Evolutionary conservation across 2,113 vertebrate species (phyloP).

Genomic region (Cheilinus undulatus): DNA sequence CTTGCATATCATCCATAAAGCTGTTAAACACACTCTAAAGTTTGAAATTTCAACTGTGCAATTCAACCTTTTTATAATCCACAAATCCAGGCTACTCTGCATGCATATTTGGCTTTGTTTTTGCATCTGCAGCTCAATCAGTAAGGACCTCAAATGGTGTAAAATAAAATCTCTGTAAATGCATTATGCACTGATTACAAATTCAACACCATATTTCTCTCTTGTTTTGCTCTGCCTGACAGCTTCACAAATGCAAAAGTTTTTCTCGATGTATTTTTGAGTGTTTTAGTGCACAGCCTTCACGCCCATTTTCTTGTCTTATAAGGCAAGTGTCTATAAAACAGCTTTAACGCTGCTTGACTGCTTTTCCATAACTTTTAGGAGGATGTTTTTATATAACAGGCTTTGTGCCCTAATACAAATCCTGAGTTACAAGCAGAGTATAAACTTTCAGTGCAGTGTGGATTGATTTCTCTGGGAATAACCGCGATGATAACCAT

Average conservation of each 20-base stretch:
- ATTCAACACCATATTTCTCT: slow-evolving; percentile 9
- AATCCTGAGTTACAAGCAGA: slow-evolving; percentile 15
- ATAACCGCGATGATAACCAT: neutral
- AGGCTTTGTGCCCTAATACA: slow-evolving; percentile 12
- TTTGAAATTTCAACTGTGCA: slow-evolving; percentile 18
- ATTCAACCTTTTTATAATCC: slow-evolving; percentile 33
- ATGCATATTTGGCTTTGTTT: slow-evolving; percentile 20
- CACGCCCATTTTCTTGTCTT: slow-evolving; percentile 12
- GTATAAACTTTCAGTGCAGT: slow-evolving; percentile 27
- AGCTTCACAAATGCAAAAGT: slow-evolving; percentile 8
- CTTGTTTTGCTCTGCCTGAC: slow-evolving; percentile 3
- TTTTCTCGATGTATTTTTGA: slow-evolving; percentile 15
- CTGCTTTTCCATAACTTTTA: slow-evolving; percentile 36
- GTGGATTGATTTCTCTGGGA: slow-evolving; percentile 19
- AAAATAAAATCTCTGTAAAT: slow-evolving; percentile 14
- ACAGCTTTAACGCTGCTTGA: slow-evolving; percentile 9
- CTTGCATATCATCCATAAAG: slow-evolving; percentile 38
- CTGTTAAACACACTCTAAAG: slow-evolving; percentile 14
- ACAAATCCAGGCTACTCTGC: slow-evolving; percentile 20
- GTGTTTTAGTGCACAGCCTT: slow-evolving; percentile 13
- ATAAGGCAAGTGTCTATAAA: slow-evolving; percentile 34
- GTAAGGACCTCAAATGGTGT: slow-evolving; percentile 3
- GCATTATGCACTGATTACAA: slow-evolving; percentile 1
- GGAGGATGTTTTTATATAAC: slow-evolving; percentile 5
- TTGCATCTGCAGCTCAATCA: slow-evolving; percentile 16